Conservation (phyloP, 2,888 invertebrate species). For the Ecliptopera silaceata region DNA sequence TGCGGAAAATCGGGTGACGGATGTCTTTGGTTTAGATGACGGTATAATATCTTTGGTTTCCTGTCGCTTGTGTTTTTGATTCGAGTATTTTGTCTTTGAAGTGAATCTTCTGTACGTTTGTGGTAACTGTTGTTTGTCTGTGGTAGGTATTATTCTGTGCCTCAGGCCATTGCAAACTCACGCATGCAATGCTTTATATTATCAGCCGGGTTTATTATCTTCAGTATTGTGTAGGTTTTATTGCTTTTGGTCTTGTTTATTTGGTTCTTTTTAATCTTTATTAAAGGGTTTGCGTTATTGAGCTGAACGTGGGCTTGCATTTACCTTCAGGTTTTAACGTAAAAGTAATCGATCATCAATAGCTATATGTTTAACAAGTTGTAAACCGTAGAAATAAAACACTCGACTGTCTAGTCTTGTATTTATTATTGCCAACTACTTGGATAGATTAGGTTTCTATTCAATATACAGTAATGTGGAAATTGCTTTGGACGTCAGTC, state of each 20-base stretch:
- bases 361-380: background rate
- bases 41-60: background rate
- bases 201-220: conserved; percentile 35
- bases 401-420: background rate
- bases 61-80: background rate
- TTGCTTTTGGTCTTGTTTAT: conserved; percentile 23
- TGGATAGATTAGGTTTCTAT: conserved; percentile 11
- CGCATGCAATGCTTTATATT: conserved; percentile 32
- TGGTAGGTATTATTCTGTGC: conserved; percentile 21
- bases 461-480: conserved; percentile 21
- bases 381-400: conserved; percentile 4
- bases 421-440: conserved; percentile 5
- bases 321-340: background rate
- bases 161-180: conserved; percentile 31
- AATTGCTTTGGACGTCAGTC: conserved; percentile 19
- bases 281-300: conserved; percentile 7
- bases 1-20: too few relatives aligned
- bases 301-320: conserved; percentile 9
- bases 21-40: too few relatives aligned
- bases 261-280: conserved; percentile 12
- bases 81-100: background rate
- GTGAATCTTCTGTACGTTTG: conserved; percentile 2
- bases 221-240: conserved; percentile 30
- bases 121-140: conserved; percentile 11
- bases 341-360: background rate